Percentiles rank a stretch among this genome's conserved stretches.
Evolutionary conservation across 2,888 invertebrate species (phyloP).

Genomic region (Acleris cristana): DNA sequence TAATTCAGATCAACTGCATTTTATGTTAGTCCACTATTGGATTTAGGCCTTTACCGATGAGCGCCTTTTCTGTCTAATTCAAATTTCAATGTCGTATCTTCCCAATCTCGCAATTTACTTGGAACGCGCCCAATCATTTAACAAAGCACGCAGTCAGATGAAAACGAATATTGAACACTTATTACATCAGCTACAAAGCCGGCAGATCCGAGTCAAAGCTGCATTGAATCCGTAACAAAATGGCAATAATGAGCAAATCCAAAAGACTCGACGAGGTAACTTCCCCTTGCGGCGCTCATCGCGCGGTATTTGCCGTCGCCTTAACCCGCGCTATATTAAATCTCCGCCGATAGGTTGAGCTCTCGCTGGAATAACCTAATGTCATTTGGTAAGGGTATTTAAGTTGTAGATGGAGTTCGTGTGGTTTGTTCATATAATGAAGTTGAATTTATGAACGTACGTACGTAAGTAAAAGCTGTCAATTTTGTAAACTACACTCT

Average conservation of each 20-base stretch:
- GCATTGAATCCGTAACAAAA: constrained; percentile 4
- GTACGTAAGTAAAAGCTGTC: no score
- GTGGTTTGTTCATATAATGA: neutral
- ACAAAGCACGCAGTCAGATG: neutral
- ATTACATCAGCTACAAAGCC: neutral
- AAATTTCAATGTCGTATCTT: no score
- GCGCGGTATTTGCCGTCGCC: constrained; percentile 76
- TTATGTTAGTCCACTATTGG: no score
- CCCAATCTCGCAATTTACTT: no score
- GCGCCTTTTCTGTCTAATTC: no score
- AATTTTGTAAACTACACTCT: no score
- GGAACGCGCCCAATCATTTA: no score
- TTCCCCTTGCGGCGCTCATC: constrained; percentile 43
- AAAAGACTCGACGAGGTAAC: constrained; percentile 9
- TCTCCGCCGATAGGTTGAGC: constrained; percentile 21
- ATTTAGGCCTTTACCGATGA: no score
- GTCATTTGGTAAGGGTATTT: neutral
- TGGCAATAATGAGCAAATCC: constrained; percentile 17
- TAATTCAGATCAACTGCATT: no score
- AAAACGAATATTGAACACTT: constrained; percentile 50
- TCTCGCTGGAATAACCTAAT: neutral
- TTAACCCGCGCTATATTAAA: constrained; percentile 69
- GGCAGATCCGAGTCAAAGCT: neutral
- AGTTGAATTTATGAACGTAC: no score
- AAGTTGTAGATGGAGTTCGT: neutral